Evolutionary conservation across 2,113 vertebrate genomes (phyloP), one percentile per base, ranked within the genome.

Genomic region (Circaetus gallicus): DNA sequence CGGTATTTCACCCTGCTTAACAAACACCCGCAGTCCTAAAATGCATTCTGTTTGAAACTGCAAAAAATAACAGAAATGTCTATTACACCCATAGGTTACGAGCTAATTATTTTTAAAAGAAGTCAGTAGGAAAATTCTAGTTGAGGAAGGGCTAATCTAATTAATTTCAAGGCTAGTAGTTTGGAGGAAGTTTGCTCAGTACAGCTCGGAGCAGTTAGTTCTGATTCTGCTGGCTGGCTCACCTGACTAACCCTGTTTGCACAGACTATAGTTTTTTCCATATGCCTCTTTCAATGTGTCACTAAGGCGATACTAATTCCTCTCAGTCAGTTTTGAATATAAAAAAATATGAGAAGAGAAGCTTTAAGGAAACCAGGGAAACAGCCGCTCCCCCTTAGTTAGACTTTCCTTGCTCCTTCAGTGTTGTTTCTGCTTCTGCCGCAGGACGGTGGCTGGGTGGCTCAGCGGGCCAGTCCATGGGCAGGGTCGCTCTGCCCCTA

Each of bases 381-480:
- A 26, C 28, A 32, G 9, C 14, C 19, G 17, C 14, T 47, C 10
- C 22, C 22, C 47, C 29, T 40, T 25, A 3, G 12, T 49, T 53
- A 28, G 66, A 15, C 34, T 65, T 59, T 4, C 21, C 32, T 43
- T 21, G 10, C 28, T 43, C 14, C 20, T n/a, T 42, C 34, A 8
- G 3, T 3, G 9, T 12, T 22, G 11, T 19, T 74, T 36, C 36
- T 49, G 14, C 12, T n/a, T 52, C 16, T 24, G 19, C 24, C 0
- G 1, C 16, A 19, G n/a, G 34, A 26, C 1, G 2, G 13, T 9
- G 52, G 32, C 49, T 29, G 29, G 34, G 38, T 17, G n/a, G 36
- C 19, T 34, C 10, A 3, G 13, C 3, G 26, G 38, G 19, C 8
- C 31, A 13, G 36, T 21, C 38, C n/a, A 1, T 0, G 13, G 36